Conservation (phyloP, 2,888 invertebrate genomes). For the Choreutis nemorana region DNA sequence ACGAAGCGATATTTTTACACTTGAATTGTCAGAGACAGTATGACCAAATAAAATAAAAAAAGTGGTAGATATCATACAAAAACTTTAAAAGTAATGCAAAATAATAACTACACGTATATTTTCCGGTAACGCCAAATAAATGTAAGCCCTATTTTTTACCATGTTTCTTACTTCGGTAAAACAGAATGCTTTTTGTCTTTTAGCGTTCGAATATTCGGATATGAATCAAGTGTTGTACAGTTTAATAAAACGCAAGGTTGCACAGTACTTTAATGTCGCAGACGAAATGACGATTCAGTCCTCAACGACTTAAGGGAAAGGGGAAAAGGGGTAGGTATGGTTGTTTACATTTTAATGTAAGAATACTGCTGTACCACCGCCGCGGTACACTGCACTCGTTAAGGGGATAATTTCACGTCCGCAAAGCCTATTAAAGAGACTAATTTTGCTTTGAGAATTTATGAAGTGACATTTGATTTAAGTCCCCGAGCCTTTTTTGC, state of each 20-base stretch:
- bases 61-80: too few relatives aligned
- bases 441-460: conserved; percentile 42
- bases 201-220: too few relatives aligned
- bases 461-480: conserved; percentile 35
- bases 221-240: too few relatives aligned
- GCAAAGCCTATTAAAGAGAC: conserved; percentile 27
- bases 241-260: conserved; percentile 25
- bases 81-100: too few relatives aligned
- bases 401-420: conserved; percentile 45
- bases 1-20: too few relatives aligned
- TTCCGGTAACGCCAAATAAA: too few relatives aligned
- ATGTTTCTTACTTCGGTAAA: too few relatives aligned
- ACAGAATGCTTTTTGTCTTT: too few relatives aligned
- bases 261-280: conserved; percentile 26
- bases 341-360: conserved; percentile 62
- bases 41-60: background rate
- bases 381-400: conserved; percentile 33
- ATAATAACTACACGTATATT: too few relatives aligned
- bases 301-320: conserved; percentile 38
- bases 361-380: too few relatives aligned
- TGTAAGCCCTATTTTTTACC: too few relatives aligned
- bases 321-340: conserved; percentile 35
- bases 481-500: too few relatives aligned
- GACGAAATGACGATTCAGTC: conserved; percentile 49
- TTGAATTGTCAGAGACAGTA: background rate